A percentile compares a stretch with the other conserved stretches of the same genome.
These are phyloP conservation scores for Tortrix viridana DNA, from an alignment of 2,888 invertebrate genomes.

Conservation along the genomic window DNA sequence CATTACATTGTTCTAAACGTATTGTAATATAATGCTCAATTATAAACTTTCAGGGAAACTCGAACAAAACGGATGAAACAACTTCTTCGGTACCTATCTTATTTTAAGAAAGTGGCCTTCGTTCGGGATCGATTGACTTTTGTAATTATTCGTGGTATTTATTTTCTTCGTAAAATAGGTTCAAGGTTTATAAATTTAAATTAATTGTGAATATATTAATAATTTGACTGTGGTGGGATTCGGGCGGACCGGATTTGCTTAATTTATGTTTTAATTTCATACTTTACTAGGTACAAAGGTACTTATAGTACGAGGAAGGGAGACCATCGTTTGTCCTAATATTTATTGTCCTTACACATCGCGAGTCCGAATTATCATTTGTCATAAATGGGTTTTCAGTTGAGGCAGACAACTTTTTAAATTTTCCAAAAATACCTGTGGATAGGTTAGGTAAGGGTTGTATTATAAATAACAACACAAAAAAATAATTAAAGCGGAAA, in stretches of 20 bases:
- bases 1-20: constrained; percentile 8
- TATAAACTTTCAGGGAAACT: constrained; percentile 4
- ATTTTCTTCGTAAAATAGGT: constrained; percentile 44
- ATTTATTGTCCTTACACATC: no score
- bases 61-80: constrained; percentile 22
- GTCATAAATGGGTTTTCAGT: no score
- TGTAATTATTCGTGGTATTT: constrained; percentile 54
- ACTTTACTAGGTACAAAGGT: no score
- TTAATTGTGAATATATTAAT: constrained; percentile 3
- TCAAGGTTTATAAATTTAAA: constrained; percentile 14
- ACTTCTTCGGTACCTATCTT: constrained; percentile 19
- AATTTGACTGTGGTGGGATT: neutral
- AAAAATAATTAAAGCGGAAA: no score
- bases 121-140: constrained; percentile 50
- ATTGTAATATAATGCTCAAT: constrained; percentile 12
- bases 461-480: no score
- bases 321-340: no score
- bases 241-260: neutral
- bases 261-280: neutral
- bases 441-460: no score
- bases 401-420: no score
- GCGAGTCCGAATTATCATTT: no score
- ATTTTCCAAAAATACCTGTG: no score
- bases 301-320: no score
- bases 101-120: constrained; percentile 24